Evolutionary conservation across 2,113 vertebrate species (phyloP).

Genomic region (Galemys pyrenaicus): DNA sequence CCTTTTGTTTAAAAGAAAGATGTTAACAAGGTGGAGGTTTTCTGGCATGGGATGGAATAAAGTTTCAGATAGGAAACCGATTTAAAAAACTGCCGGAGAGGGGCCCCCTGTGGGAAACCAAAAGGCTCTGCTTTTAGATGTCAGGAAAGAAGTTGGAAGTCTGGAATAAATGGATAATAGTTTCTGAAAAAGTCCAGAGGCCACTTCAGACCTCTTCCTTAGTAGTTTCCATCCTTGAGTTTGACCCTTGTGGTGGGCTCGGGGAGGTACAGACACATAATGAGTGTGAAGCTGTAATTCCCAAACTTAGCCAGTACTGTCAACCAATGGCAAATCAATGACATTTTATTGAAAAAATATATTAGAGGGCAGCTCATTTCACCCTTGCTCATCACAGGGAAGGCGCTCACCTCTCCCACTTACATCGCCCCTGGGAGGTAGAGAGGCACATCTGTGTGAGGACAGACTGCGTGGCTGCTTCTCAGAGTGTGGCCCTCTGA

Average conservation of each 20-base stretch:
- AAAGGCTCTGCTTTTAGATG: not conserved
- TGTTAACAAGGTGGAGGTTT: not conserved
- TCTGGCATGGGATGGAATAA: not conserved
- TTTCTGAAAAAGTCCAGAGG: not conserved
- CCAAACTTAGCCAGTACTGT: too few species aligned
- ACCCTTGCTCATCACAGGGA: not conserved
- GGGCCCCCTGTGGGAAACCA: not conserved
- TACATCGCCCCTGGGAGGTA: not conserved
- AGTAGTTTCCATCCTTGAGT: not conserved
- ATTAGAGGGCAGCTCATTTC: not conserved
- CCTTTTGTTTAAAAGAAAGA: not conserved
- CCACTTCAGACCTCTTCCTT: not conserved
- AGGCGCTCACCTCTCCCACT: not conserved
- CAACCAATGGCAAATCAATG: too few species aligned
- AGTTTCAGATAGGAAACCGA: conserved; percentile 13
- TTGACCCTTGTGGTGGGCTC: too few species aligned
- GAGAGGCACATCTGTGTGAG: not conserved
- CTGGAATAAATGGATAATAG: not conserved
- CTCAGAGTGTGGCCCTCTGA: conserved; percentile 11
- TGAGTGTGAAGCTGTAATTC: too few species aligned
- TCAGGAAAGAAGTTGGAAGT: conserved; percentile 31
- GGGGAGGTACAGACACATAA: too few species aligned
- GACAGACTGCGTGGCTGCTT: not conserved
- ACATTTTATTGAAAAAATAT: not conserved
- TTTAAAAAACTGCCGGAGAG: not conserved